Evolutionary conservation across 2,888 invertebrate genomes (phyloP).

Genomic region (Platypus cylindrus): DNA sequence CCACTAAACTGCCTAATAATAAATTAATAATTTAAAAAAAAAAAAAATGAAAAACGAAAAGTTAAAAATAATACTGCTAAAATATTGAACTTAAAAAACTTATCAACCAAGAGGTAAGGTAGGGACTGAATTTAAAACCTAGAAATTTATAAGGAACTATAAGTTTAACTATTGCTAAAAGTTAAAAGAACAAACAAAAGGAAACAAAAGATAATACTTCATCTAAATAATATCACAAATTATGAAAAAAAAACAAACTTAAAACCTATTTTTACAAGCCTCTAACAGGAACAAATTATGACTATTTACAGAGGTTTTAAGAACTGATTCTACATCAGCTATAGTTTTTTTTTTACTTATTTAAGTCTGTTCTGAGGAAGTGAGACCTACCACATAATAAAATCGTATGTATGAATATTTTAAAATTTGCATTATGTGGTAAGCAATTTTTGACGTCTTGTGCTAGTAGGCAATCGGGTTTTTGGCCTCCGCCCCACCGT

Average conservation of each 20-base stretch:
- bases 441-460: too few relatives aligned
- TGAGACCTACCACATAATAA: too few relatives aligned
- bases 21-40: background rate
- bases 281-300: conserved; percentile 21
- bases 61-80: too few relatives aligned
- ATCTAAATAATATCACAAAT: conserved; percentile 22
- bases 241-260: conserved; percentile 16
- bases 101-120: conserved; percentile 1
- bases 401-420: too few relatives aligned
- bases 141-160: conserved; percentile 11
- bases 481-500: too few relatives aligned
- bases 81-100: background rate
- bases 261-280: conserved; percentile 11
- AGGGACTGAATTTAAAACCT: conserved; percentile 11
- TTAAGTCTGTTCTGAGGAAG: too few relatives aligned
- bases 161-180: conserved; percentile 7
- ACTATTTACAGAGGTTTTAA: conserved; percentile 10
- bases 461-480: too few relatives aligned
- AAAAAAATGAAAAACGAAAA: too few relatives aligned
- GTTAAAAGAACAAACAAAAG: conserved; percentile 12
- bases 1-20: too few relatives aligned
- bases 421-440: too few relatives aligned
- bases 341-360: too few relatives aligned
- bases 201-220: conserved; percentile 17
- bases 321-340: too few relatives aligned